Base-by-base conservation (phyloP, 2,888 invertebrate genomes). In the Pharmacophagus antenor region DNA sequence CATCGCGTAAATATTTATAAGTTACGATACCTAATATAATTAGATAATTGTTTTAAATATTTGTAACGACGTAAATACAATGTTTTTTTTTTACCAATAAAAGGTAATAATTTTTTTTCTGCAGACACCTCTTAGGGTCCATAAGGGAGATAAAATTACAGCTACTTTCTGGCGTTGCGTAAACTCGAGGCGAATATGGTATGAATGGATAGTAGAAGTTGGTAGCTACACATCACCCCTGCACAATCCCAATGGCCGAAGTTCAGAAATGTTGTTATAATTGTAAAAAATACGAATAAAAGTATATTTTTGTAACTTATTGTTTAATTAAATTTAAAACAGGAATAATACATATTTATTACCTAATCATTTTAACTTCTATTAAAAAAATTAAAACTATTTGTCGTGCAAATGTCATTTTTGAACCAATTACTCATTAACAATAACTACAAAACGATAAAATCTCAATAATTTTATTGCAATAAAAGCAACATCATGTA, bases 141-240 rank as follows among this genome's bases (percentile, higher is more conserved):
- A 92, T 57, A 92, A 92, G 59, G 95, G 94, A 1, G 94, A 95
- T 60, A 87, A 85, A 50, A 92, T 99, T 27, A 93, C 93, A 62
- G 93, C 97, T 1, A 94, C 95, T 65, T 97, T 98, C 75, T 98
- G 98, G 98, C 92, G 99, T 27, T 93, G 95, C 64, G 94, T 94
- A 56, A 94, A 93, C 64, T 79, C 93, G 2, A 94, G 95, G 64
- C 95, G 95, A 77, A 97, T 99, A 10, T 99, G 99, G 99, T 99
- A 99, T 75, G 98, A 99, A 82, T 99, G 98, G 98, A 93, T 95
- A 69, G 91, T 83, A 1, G 79, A 84, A 71, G 86, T 84, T 2
- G 87, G 83, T 10, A 77, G 78, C 23, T 74, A 69, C 2, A 73
- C 77, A 15, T 83, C 86, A 37, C 72, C 78, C 7, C 63, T 89